phyloP scores from a whole-genome alignment of 1,140 invertebrate genomes.

The Watersipora subatra region DNA sequence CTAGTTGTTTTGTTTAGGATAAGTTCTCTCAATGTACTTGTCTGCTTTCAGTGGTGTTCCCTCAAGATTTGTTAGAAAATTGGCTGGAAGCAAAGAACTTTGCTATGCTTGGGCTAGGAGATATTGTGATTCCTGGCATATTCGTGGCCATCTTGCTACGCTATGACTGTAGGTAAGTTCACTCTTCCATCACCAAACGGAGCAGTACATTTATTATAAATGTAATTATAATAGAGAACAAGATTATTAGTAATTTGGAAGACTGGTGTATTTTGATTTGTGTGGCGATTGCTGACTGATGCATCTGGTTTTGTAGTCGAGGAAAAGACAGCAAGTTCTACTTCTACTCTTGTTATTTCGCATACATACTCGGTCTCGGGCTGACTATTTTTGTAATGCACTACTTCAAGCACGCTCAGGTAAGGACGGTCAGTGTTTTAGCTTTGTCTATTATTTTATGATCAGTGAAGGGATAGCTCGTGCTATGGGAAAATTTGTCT shows the following conservation, averaged over 20 bases:
- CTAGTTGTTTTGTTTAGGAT: too few relatives aligned
- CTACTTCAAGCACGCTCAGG: conserved; percentile 84
- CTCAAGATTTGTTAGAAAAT: conserved; percentile 87
- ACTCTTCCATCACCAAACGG: neutral
- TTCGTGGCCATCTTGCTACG: conserved; percentile 92
- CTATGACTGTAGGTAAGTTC: conserved; percentile 65
- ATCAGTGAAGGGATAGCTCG: neutral
- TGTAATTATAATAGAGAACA: neutral
- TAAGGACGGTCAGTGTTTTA: conserved; percentile 12
- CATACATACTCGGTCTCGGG: conserved; percentile 83
- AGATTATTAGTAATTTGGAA: conserved; percentile 8
- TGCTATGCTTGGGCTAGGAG: conserved; percentile 95
- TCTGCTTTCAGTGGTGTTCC: conserved; percentile 84
- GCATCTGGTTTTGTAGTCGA: conserved; percentile 49
- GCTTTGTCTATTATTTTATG: neutral
- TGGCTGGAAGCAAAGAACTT: conserved; percentile 84
- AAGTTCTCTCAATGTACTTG: too few relatives aligned
- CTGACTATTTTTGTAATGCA: conserved; percentile 96
- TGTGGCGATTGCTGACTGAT: neutral
- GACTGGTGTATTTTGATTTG: neutral
- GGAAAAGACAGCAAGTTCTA: conserved; percentile 76
- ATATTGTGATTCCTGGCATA: conserved; percentile 97
- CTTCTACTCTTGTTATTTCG: conserved; percentile 82
- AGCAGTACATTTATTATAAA: neutral
- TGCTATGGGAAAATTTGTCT: neutral